Percentiles rank a stretch among this genome's conserved stretches.
Conservation (phyloP, 30 jellyfish, hydroid and myxozoan genomes). For the Hydractinia symbiolongicarpus region DNA sequence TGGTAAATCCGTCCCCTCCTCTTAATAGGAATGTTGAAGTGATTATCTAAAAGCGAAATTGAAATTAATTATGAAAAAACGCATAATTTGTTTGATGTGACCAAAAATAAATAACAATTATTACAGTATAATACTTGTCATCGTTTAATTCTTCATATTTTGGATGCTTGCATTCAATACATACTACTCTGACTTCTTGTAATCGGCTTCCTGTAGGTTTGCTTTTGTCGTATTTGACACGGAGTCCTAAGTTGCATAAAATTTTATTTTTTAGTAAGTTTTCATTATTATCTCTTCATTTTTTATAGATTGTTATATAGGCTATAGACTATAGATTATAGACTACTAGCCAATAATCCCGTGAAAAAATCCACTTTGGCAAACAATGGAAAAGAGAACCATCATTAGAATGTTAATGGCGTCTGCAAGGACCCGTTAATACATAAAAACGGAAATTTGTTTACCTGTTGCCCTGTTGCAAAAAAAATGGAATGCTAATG, state of each 20-base stretch:
- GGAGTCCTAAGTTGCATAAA: conserved; percentile 41
- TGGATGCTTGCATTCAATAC: conserved; percentile 68
- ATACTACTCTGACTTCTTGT: conserved; percentile 44
- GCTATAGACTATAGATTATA: too few species aligned
- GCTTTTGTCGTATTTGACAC: conserved; percentile 40
- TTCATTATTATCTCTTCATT: too few species aligned
- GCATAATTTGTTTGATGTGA: neutral
- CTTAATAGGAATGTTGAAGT: conserved; percentile 1
- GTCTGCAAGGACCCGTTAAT: too few species aligned
- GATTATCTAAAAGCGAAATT: conserved; percentile 4
- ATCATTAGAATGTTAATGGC: too few species aligned
- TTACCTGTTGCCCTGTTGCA: too few species aligned
- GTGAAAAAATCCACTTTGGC: too few species aligned
- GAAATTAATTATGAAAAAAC: conserved; percentile 1
- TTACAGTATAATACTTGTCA: conserved; percentile 55
- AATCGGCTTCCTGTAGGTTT: conserved; percentile 73
- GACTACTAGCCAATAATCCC: too few species aligned
- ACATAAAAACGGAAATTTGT: too few species aligned
- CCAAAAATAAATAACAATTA: neutral
- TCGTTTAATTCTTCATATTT: conserved; percentile 51
- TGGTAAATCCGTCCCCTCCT: conserved; percentile 28
- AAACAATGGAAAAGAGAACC: too few species aligned
- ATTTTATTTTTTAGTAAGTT: too few species aligned
- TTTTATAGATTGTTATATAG: too few species aligned
- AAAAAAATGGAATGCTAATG: too few species aligned